Conservation (phyloP, 2,113 vertebrate species). For the Anolis sagrei region DNA sequence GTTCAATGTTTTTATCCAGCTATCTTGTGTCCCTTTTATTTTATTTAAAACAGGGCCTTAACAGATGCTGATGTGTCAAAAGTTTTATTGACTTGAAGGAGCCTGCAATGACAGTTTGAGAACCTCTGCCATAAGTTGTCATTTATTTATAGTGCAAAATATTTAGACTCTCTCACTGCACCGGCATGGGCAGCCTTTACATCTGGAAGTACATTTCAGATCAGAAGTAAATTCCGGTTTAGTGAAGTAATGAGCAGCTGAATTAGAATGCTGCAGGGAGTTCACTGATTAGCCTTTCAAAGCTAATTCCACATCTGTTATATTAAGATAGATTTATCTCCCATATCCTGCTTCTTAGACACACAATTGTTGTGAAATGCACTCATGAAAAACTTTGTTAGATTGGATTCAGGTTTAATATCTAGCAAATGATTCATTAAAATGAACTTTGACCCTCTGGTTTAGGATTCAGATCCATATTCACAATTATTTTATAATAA, state of each 20-base stretch:
- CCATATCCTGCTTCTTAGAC: constrained; percentile 11
- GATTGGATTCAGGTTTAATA: constrained; percentile 40
- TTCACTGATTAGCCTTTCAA: constrained; percentile 54
- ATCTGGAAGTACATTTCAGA: background rate
- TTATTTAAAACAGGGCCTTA: background rate
- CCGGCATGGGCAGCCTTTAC: background rate
- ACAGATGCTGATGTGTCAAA: background rate
- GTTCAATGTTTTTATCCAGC: background rate
- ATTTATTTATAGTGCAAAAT: background rate
- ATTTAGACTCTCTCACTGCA: background rate
- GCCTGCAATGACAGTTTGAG: background rate
- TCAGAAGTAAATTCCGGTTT: background rate
- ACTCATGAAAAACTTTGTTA: constrained; percentile 50
- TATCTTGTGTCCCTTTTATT: background rate
- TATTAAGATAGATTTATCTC: constrained; percentile 41
- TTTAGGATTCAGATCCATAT: constrained; percentile 9
- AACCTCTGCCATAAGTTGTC: background rate
- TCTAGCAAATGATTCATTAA: constrained; percentile 48
- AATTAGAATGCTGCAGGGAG: constrained; percentile 8
- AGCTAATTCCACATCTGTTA: constrained; percentile 42
- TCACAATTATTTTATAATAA: constrained; percentile 31
- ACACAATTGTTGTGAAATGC: background rate
- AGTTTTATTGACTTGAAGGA: background rate
- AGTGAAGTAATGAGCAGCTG: background rate
- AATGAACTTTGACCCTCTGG: constrained; percentile 41